phyloP scores from a whole-genome alignment of 2,888 invertebrate genomes.

The Pristionchus mayeri region DNA sequence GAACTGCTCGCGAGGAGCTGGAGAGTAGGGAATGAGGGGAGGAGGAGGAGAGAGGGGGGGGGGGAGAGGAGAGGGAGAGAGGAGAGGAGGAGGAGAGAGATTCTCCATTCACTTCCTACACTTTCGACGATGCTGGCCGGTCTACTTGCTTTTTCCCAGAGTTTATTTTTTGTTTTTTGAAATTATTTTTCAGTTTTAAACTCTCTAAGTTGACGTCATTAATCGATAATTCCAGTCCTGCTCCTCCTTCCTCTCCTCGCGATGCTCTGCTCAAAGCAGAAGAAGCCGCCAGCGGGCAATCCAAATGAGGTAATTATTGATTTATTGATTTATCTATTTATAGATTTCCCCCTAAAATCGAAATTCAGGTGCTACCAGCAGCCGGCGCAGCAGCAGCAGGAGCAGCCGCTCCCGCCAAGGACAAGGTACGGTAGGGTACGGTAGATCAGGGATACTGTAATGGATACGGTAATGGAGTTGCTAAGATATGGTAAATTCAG shows the following conservation, averaged over 20 bases:
- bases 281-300: slow-evolving; percentile 2
- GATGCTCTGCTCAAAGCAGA: background rate
- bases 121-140: background rate
- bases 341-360: background rate
- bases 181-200: background rate
- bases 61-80: background rate
- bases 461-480: background rate
- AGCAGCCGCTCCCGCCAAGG: too few species aligned
- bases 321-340: background rate
- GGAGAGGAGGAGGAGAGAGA: background rate
- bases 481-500: background rate
- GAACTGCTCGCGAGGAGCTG: background rate
- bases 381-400: too few species aligned
- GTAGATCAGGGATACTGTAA: background rate
- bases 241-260: background rate
- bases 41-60: too few species aligned
- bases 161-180: background rate
- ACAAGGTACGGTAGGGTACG: background rate
- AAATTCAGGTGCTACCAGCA: too few species aligned
- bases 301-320: slow-evolving; percentile 2
- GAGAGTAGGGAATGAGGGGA: background rate
- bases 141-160: background rate
- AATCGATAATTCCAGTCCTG: background rate
- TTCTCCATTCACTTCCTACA: background rate
- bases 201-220: background rate